A percentile compares a stretch with the other conserved stretches of the same genome.
Conservation (phyloP, 2,888 invertebrate genomes). For the Drosophila mercatorum region DNA sequence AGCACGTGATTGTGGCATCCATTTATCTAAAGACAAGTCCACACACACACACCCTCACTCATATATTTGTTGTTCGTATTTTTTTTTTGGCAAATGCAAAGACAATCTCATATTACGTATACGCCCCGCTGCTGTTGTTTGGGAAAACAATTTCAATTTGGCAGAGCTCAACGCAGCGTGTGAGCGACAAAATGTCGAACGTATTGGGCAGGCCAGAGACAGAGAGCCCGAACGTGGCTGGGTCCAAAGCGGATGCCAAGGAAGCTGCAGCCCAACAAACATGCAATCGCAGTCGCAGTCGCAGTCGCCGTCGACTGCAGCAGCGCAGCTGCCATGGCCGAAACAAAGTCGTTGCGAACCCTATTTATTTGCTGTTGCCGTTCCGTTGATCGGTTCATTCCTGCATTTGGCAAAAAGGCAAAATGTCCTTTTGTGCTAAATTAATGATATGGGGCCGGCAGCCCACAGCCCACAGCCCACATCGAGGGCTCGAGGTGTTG, state of each 20-base stretch:
- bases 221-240: conserved; percentile 3
- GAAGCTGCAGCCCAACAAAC: conserved; percentile 17
- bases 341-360: conserved; percentile 65
- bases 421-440: conserved; percentile 69
- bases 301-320: conserved; percentile 27
- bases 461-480: neutral
- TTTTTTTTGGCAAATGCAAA: conserved; percentile 40
- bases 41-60: neutral
- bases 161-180: conserved; percentile 69
- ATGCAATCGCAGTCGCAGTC: conserved; percentile 23
- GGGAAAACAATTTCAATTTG: conserved; percentile 77
- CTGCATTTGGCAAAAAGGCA: conserved; percentile 68
- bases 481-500: conserved; percentile 4
- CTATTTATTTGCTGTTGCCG: conserved; percentile 71
- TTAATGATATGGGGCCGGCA: conserved; percentile 64
- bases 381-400: conserved; percentile 48
- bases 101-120: conserved; percentile 26
- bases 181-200: conserved; percentile 69
- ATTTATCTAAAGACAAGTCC: neutral
- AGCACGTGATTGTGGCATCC: conserved; percentile 9
- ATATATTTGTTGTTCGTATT: neutral
- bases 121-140: conserved; percentile 56
- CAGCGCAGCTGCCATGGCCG: conserved; percentile 59
- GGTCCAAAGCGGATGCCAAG: conserved; percentile 10
- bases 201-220: conserved; percentile 45